Evolutionary conservation across 2,888 invertebrate species (phyloP), one percentile per base, ranked within the genome.

Genomic region (Drosophila sordidula): DNA sequence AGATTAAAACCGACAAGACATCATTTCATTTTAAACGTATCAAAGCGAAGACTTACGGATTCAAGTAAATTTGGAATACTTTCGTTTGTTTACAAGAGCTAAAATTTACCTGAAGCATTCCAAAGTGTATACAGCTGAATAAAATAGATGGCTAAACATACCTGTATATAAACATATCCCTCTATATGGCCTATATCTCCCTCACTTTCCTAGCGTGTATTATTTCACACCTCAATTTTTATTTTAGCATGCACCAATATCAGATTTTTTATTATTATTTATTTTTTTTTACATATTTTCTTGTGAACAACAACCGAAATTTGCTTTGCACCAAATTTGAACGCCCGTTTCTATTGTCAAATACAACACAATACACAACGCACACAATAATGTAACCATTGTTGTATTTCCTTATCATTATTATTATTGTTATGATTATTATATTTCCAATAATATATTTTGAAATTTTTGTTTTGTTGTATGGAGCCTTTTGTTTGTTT

Each of bases 1-100:
- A 70, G 75, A 75, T 80, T 79, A 64, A 75, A 70, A 64, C 54
- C 46, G 56, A 54, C 54, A 73, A 59, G 45, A 57, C 61, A 64
- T 34, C 34, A 63, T 59, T 55, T 63, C 47, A 72, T 51, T 62
- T 45, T 18, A 8, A 56, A 46, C 32, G 22, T 63, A 67, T 52
- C 44, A 49, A 70, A 63, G 45, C 11, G 18, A 32, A 34, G 2
- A 61, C 25, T 64, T n/a, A n/a, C 22, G 41, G 50, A 41, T 25
- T 18, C 36, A 38, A 47, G 18, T 44, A 4, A 12, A 64, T 14
- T 65, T 18, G n/a, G 29, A 62, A 16, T 25, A 63, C 74, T 61
- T 63, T 76, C 57, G 42, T 51, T 50, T 66, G 47, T 25, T 18
- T 26, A 3, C 25, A 34, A 16, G 12, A 34, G n/a, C 46, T 18